A percentile compares a stretch with the other conserved stretches of the same genome.
phyloP scores from a whole-genome alignment of 2,113 vertebrate species.

The Oenanthe oenanthe region DNA sequence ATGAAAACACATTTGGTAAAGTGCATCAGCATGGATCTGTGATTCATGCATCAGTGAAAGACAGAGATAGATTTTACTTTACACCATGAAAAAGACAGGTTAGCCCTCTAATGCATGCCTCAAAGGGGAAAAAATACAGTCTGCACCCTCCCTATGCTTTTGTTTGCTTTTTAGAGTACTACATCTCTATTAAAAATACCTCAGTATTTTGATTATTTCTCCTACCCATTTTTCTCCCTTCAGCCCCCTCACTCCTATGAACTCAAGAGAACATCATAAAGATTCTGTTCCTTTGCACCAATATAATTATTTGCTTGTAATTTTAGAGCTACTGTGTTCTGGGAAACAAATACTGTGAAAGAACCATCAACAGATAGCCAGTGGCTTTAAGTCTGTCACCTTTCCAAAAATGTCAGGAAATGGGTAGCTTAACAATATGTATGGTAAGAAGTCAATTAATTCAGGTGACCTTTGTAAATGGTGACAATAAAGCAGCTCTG shows the following conservation, averaged over 20 bases:
- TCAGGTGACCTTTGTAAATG: conserved; percentile 75
- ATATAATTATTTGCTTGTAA: conserved; percentile 32
- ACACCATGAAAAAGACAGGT: neutral
- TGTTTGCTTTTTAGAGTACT: neutral
- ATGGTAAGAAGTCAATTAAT: conserved; percentile 76
- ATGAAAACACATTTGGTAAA: conserved; percentile 55
- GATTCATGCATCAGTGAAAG: conserved; percentile 41
- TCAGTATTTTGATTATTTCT: conserved; percentile 12
- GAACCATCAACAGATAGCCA: conserved; percentile 53
- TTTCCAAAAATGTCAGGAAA: conserved; percentile 63
- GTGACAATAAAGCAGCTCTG: conserved; percentile 71
- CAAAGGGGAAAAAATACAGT: neutral
- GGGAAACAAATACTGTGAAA: conserved; percentile 20
- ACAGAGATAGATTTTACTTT: conserved; percentile 35
- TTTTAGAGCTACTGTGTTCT: conserved; percentile 51
- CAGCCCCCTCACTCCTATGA: neutral
- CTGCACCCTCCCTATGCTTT: neutral
- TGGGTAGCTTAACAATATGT: conserved; percentile 49
- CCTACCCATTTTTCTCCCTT: neutral
- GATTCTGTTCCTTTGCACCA: conserved; percentile 29
- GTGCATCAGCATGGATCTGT: conserved; percentile 38
- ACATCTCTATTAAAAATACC: neutral
- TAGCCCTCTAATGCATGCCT: neutral
- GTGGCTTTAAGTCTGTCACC: conserved; percentile 42
- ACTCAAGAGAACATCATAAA: neutral